A percentile compares a stretch with the other conserved stretches of the same genome.
These are phyloP conservation scores for Daphoenositta chrysoptera DNA, from an alignment of 2,113 vertebrate genomes.

Conservation along the genomic window DNA sequence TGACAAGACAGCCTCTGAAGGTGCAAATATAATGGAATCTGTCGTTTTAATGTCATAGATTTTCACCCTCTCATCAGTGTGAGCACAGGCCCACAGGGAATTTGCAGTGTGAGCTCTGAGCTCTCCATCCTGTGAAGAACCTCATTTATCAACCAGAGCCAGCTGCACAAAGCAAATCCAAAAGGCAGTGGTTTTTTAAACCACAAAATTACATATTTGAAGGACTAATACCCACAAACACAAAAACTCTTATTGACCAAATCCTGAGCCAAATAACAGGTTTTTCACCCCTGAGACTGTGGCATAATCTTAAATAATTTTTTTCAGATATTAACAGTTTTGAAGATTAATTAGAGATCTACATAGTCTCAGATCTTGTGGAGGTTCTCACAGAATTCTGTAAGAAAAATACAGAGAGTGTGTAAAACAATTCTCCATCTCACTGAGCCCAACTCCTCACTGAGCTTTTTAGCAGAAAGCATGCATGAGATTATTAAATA, in stretches of 20 bases:
- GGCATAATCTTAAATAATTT: background rate
- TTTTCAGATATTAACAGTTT: background rate
- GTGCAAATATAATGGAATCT: constrained; percentile 70
- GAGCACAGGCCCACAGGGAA: background rate
- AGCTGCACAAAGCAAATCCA: background rate
- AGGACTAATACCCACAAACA: background rate
- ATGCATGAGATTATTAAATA: background rate
- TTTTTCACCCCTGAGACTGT: background rate
- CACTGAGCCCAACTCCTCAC: accelerated
- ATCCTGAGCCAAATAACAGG: background rate
- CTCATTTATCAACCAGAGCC: background rate
- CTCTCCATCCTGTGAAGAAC: background rate
- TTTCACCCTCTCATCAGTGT: background rate
- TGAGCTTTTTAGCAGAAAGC: background rate
- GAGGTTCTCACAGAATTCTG: background rate
- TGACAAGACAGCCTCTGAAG: constrained; percentile 42
- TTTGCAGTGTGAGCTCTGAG: background rate
- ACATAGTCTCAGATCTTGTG: background rate
- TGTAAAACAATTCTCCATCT: background rate
- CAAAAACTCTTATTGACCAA: background rate
- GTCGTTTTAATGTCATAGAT: constrained; percentile 51
- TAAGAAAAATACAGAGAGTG: background rate
- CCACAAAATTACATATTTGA: background rate
- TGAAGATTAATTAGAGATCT: background rate
- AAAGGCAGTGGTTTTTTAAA: background rate